Conservation (phyloP, 2,113 vertebrate genomes). For the Megaptera novaeangliae region DNA sequence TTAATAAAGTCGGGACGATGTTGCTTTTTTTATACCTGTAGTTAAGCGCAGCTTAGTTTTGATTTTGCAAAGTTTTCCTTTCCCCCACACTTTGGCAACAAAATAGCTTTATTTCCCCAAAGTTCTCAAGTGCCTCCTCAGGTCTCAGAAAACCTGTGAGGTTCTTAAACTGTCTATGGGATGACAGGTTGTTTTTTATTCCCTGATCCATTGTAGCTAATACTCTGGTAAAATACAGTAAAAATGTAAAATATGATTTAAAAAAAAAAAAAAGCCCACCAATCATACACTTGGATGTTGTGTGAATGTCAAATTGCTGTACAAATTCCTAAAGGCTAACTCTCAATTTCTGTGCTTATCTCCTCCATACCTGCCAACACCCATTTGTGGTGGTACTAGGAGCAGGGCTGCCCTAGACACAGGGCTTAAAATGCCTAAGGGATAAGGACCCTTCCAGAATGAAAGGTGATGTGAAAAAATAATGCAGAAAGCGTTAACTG, state of each 20-base stretch:
- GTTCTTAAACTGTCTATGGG: background rate
- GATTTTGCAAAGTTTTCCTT: background rate
- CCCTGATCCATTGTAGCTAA: background rate
- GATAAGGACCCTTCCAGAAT: background rate
- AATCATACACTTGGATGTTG: background rate
- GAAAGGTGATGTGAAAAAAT: background rate
- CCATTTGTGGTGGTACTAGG: accelerated
- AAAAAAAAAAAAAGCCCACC: background rate
- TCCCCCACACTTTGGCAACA: background rate
- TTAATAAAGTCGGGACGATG: background rate
- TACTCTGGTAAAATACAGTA: background rate
- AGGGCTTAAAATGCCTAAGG: background rate
- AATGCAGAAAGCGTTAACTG: accelerated
- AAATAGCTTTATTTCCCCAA: background rate
- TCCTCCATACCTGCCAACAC: background rate
- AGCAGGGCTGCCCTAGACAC: background rate
- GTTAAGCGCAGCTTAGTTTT: background rate
- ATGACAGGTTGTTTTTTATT: background rate
- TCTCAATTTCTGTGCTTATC: background rate
- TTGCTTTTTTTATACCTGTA: background rate
- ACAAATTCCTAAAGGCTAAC: constrained; percentile 24
- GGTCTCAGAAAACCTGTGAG: background rate
- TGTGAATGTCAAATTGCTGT: background rate
- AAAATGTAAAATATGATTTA: background rate
- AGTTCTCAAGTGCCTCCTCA: background rate